These are phyloP conservation scores for Pseudococcus jackbeardsleyi DNA, from an alignment of 2,888 invertebrate species.

Conservation along the genomic window DNA sequence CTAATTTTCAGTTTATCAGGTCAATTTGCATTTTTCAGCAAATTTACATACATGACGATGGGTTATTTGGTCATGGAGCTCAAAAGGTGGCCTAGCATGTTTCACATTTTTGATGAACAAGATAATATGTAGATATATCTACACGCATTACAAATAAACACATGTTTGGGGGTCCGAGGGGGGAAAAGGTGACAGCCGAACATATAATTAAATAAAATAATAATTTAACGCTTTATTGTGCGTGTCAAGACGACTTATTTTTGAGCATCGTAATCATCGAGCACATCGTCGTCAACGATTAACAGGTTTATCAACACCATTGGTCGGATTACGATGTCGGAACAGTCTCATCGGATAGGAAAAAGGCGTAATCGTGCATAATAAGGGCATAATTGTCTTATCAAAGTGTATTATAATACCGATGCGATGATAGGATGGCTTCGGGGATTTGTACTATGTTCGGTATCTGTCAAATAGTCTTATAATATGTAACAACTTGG, in stretches of 20 bases:
- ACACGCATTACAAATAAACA: too few species aligned
- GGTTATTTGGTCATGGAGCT: not conserved
- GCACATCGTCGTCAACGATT: not conserved
- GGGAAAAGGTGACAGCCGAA: not conserved
- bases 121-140: not conserved
- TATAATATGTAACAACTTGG: not conserved
- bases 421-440: not conserved
- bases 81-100: not conserved
- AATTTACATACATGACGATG: not conserved
- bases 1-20: not conserved
- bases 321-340: not conserved
- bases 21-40: not conserved
- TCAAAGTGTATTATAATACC: not conserved
- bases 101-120: not conserved
- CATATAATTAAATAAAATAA: constrained; percentile 23
- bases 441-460: not conserved
- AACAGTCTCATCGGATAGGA: not conserved
- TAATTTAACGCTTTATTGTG: constrained; percentile 27
- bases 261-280: not conserved
- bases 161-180: too few species aligned
- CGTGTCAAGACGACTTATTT: not conserved
- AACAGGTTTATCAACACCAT: constrained; percentile 1
- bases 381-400: constrained; percentile 2
- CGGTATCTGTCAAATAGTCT: constrained; percentile 7
- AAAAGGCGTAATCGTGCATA: constrained; percentile 44